These are phyloP conservation scores for Drosophila acutilabella DNA, from an alignment of 2,888 invertebrate species.

Conservation along the genomic window DNA sequence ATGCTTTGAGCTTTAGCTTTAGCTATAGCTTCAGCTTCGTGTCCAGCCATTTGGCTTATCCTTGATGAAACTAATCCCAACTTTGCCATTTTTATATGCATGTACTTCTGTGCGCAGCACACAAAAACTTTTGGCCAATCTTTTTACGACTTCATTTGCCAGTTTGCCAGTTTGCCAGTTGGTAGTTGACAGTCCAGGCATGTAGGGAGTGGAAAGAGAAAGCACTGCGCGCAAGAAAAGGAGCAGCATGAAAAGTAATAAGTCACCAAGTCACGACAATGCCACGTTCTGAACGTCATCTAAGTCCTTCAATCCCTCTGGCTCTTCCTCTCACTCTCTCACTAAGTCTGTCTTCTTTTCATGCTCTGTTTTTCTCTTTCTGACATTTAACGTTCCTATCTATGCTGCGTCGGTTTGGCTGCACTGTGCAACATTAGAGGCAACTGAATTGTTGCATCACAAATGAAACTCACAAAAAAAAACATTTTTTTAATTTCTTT, in stretches of 20 bases:
- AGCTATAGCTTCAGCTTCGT: slow-evolving; percentile 31
- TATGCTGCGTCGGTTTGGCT: slow-evolving; percentile 6
- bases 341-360: too few species aligned
- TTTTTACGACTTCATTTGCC: slow-evolving; percentile 82
- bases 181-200: slow-evolving; percentile 28
- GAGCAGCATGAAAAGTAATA: slow-evolving; percentile 68
- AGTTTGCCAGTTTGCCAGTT: slow-evolving; percentile 36
- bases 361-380: neutral
- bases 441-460: neutral
- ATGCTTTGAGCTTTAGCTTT: slow-evolving; percentile 32
- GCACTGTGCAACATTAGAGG: slow-evolving; percentile 33
- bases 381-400: slow-evolving; percentile 7
- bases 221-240: slow-evolving; percentile 7
- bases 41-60: slow-evolving; percentile 78
- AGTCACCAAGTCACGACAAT: slow-evolving; percentile 69
- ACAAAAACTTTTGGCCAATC: slow-evolving; percentile 81
- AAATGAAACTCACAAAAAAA: neutral
- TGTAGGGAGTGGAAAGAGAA: slow-evolving; percentile 4
- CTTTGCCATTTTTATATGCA: slow-evolving; percentile 79
- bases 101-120: slow-evolving; percentile 72
- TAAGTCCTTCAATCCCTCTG: slow-evolving; percentile 25
- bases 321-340: neutral
- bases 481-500: neutral
- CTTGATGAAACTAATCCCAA: slow-evolving; percentile 83
- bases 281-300: slow-evolving; percentile 41